Percentiles rank a stretch among this genome's conserved stretches.
Evolutionary conservation across 2,888 invertebrate genomes (phyloP).

Genomic region (Drosophila merina): DNA sequence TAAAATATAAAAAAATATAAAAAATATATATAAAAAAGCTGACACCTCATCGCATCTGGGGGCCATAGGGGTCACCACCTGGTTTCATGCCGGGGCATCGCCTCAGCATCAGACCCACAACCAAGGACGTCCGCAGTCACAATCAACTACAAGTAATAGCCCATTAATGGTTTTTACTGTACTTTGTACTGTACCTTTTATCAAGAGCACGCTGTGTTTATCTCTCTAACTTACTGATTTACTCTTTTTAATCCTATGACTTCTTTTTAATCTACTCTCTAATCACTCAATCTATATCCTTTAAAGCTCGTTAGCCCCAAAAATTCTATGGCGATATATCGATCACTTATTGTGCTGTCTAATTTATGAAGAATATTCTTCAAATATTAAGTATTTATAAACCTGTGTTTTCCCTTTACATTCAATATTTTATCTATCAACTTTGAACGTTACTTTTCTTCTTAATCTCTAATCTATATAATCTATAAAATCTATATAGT

Average conservation of each 20-base stretch:
- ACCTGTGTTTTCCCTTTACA: not conserved
- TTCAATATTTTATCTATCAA: not conserved
- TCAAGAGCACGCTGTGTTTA: slow-evolving; percentile 60
- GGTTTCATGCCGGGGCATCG: slow-evolving; percentile 84
- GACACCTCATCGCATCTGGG: slow-evolving; percentile 78
- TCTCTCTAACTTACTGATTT: slow-evolving; percentile 12
- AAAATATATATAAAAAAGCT: slow-evolving; percentile 72
- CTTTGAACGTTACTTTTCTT: not conserved
- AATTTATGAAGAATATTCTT: not conserved
- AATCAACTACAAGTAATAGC: slow-evolving; percentile 59
- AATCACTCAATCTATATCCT: not conserved
- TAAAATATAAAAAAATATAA: slow-evolving; percentile 4
- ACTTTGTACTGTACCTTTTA: slow-evolving; percentile 28
- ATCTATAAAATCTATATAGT: not conserved
- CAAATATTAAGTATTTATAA: not conserved
- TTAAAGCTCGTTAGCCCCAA: slow-evolving; percentile 17
- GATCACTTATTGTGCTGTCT: not conserved
- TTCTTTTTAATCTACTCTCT: slow-evolving; percentile 15
- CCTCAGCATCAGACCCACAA: slow-evolving; percentile 59
- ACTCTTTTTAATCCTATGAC: slow-evolving; percentile 15
- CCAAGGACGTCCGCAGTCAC: slow-evolving; percentile 37
- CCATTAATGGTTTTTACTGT: slow-evolving; percentile 44
- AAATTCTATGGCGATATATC: slow-evolving; percentile 1
- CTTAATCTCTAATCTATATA: slow-evolving; percentile 1
- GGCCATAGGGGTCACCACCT: slow-evolving; percentile 83